Conservation (phyloP, 2,113 vertebrate genomes). For the Oryzias melastigma region DNA sequence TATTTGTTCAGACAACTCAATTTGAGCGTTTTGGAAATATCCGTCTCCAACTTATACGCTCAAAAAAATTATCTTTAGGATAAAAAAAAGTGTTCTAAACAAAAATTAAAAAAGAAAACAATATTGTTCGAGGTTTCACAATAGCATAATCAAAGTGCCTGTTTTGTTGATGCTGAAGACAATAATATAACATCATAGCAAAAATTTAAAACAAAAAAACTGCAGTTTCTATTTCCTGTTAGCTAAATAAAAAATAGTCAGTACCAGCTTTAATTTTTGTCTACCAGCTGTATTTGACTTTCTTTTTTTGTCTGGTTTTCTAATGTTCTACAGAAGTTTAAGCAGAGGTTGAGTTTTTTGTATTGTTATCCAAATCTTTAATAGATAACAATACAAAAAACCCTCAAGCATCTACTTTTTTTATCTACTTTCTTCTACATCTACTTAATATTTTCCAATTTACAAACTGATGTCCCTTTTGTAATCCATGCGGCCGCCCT, state of each 20-base stretch:
- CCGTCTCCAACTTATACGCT: neutral
- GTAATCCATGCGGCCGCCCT: constrained; percentile 72
- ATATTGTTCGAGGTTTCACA: constrained; percentile 26
- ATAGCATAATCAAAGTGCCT: constrained; percentile 27
- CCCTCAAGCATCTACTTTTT: constrained; percentile 6
- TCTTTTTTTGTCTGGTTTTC: constrained; percentile 20
- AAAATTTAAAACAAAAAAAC: constrained; percentile 3
- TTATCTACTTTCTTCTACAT: constrained; percentile 39
- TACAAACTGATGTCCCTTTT: constrained; percentile 69
- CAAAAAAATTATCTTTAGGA: constrained; percentile 1
- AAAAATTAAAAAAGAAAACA: constrained; percentile 13
- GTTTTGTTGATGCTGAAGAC: constrained; percentile 1
- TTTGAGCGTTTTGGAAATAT: constrained; percentile 9
- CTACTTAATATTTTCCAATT: constrained; percentile 52
- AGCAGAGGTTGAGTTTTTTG: constrained; percentile 29
- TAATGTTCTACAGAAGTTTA: constrained; percentile 19
- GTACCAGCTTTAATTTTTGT: constrained; percentile 29
- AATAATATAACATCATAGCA: constrained; percentile 8
- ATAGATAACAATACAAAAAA: constrained; percentile 4
- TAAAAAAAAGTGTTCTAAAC: constrained; percentile 9
- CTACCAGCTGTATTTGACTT: constrained; percentile 44
- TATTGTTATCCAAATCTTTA: constrained; percentile 9
- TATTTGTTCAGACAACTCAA: constrained; percentile 9
- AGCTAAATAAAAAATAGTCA: constrained; percentile 35
- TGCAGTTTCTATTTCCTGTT: constrained; percentile 25